phyloP scores from a whole-genome alignment of 1,140 invertebrate genomes.

The Habropoda laboriosa region DNA sequence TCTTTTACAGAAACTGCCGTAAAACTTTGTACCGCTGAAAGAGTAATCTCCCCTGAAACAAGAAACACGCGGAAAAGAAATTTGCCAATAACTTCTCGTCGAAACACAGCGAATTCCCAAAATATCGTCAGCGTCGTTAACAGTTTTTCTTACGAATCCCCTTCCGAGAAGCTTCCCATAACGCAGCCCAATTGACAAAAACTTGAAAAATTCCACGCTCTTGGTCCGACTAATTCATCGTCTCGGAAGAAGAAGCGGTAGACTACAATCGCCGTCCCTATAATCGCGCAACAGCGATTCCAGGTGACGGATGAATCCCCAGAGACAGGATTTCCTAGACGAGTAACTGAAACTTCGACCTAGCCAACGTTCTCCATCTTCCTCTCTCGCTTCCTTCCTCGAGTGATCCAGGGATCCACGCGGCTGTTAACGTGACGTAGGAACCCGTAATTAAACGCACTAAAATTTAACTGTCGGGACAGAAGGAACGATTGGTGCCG shows the following conservation, averaged over 20 bases:
- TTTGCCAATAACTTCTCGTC: too few species aligned
- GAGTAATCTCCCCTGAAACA: too few species aligned
- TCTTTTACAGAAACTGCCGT: too few species aligned
- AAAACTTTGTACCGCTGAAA: too few species aligned
- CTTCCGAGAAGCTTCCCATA: not conserved
- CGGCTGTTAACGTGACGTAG: conserved; percentile 21
- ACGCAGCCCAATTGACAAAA: not conserved
- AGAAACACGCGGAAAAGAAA: too few species aligned
- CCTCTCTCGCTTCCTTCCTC: too few species aligned
- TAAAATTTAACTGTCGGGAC: conserved; percentile 72
- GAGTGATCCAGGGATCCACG: not conserved
- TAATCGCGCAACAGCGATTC: conserved; percentile 3
- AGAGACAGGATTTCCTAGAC: conserved; percentile 19
- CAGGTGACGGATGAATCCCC: not conserved
- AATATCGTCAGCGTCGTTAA: too few species aligned
- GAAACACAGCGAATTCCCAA: too few species aligned
- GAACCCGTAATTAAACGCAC: conserved; percentile 74
- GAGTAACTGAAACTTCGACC: conserved; percentile 12
- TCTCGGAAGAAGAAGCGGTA: not conserved
- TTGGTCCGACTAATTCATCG: not conserved
- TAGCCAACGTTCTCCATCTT: conserved; percentile 27
- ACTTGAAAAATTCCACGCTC: not conserved
- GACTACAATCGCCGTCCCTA: not conserved
- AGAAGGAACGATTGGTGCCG: conserved; percentile 59
- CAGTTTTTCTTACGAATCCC: not conserved